Base-by-base conservation (phyloP, 2,888 invertebrate genomes). In the Pristionchus fissidentatus region DNA sequence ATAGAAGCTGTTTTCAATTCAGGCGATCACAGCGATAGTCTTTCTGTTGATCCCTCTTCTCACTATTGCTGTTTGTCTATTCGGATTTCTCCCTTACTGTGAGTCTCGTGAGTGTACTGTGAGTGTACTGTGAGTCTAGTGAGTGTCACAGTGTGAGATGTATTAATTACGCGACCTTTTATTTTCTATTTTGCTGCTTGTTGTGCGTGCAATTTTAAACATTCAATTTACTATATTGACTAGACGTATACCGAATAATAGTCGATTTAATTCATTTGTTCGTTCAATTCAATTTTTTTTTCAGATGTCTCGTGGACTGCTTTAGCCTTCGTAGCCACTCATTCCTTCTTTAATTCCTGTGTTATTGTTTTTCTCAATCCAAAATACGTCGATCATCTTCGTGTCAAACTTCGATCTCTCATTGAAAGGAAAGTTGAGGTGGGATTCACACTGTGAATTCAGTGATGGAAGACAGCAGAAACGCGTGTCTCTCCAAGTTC, bases 331-430 rank as follows among this genome's bases (percentile, higher is more conserved):
- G 26, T 79, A 41, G 55, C 79, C 10, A 57, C 79, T 57, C 57
- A 79, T 79, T 79, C 79, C n/a, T 57, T 79, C 79, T 1, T 57
- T n/a, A 79, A 79, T 38, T 52, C 79, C 19, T 57, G 35, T 79
- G 52, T 79, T 19, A 35, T 79, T 13, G 43, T 79, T n/a, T 19
- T 79, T 26, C 79, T 79, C 57, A 79, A 79, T 57, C 79, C 79
- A 1, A 79, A 79, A 41, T 79, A 70, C 43, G 43, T 70, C 41
- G 70, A 70, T 38, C 70, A n/a, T 70, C 70, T 70, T 29, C 29
- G 70, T 13, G 70, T 15, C 41, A 70, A 41, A n/a, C n/a, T 41
- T 7, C 70, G 38, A 7, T 70, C 70, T 70, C 70, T 70, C 38
- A 70, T 70, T 43, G 70, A 70, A 41, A 70, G 15, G 38, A n/a